Percentiles rank a stretch among this genome's conserved stretches.
Evolutionary conservation across 2,888 invertebrate genomes (phyloP).

Genomic region (Dinocampus coccinellae): DNA sequence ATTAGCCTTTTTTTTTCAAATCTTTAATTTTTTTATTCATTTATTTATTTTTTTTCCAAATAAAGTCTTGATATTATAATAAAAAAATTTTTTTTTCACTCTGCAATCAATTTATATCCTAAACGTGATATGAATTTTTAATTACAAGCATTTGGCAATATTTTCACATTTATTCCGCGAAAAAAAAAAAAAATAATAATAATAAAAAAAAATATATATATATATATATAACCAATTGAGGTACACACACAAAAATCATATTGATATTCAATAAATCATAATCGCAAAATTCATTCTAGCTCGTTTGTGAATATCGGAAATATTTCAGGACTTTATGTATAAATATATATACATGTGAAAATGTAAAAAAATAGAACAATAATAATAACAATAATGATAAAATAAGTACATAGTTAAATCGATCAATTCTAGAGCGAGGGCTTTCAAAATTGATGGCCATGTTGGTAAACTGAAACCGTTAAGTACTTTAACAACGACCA

Average conservation of each 20-base stretch:
- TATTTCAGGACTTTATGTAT: neutral
- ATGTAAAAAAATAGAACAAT: neutral
- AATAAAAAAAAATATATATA: neutral
- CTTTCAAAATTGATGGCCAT: constrained; percentile 29
- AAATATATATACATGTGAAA: neutral
- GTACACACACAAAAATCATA: neutral
- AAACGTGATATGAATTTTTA: neutral
- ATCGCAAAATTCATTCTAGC: neutral
- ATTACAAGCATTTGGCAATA: neutral
- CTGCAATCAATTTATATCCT: neutral
- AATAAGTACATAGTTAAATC: neutral
- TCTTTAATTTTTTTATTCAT: neutral
- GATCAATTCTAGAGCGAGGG: constrained; percentile 26
- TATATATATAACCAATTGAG: neutral
- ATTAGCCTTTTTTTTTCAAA: no score
- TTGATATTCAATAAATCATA: neutral
- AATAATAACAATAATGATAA: neutral
- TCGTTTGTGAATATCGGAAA: neutral
- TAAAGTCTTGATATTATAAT: no score
- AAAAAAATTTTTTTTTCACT: neutral
- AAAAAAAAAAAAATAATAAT: no score
- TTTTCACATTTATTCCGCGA: no score
- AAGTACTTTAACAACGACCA: constrained; percentile 59
- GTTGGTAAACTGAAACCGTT: constrained; percentile 46
- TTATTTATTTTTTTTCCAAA: neutral